Conservation (phyloP, 2,888 invertebrate genomes). For the Stenotaenia linearis region DNA sequence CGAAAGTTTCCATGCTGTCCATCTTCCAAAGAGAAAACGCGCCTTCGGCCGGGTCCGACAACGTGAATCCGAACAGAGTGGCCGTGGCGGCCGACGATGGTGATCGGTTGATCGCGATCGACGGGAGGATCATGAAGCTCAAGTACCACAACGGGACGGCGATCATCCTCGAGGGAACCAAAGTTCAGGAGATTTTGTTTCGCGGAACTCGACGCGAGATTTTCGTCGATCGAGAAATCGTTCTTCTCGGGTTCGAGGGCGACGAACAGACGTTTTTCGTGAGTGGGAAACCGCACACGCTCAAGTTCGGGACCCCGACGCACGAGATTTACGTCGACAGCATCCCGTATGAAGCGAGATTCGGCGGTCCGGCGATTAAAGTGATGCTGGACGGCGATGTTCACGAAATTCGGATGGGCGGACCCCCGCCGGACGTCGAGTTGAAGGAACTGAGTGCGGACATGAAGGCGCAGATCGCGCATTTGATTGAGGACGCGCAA, state of each 20-base stretch:
- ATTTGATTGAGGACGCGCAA: neutral
- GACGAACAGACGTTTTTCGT: conserved; percentile 41
- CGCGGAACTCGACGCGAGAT: conserved; percentile 66
- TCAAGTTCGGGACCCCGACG: conserved; percentile 85
- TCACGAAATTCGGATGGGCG: conserved; percentile 75
- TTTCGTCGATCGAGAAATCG: conserved; percentile 61
- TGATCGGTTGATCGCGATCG: conserved; percentile 61
- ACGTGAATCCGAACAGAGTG: neutral
- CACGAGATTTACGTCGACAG: conserved; percentile 85
- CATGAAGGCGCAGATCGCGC: conserved; percentile 53
- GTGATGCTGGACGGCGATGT: conserved; percentile 72
- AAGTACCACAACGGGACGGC: conserved; percentile 80
- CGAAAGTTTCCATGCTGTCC: conserved; percentile 53
- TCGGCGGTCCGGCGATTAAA: conserved; percentile 77
- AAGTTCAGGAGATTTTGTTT: conserved; percentile 78
- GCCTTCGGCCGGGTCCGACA: neutral
- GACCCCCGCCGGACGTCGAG: conserved; percentile 88
- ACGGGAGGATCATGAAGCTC: conserved; percentile 71
- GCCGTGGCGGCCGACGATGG: neutral
- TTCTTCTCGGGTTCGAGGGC: conserved; percentile 28
- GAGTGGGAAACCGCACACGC: conserved; percentile 52
- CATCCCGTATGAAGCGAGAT: conserved; percentile 83
- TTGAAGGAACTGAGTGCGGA: conserved; percentile 67
- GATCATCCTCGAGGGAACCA: conserved; percentile 76
- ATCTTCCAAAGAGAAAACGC: neutral